Conservation (phyloP, 2,113 vertebrate species). For the Xiphias gladius region DNA sequence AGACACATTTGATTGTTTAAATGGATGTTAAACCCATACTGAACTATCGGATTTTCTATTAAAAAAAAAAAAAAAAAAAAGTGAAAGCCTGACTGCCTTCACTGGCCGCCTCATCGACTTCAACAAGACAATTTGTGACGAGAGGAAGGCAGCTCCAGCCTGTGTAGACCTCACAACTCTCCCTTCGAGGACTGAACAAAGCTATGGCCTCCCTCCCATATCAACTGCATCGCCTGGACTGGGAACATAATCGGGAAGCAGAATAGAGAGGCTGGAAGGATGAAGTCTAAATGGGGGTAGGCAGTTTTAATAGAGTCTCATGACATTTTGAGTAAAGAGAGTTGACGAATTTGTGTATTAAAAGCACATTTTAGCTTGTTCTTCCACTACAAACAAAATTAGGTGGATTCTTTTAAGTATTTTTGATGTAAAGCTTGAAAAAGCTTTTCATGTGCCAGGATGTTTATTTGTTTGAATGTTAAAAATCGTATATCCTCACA, state of each 20-base stretch:
- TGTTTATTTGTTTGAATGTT: constrained; percentile 18
- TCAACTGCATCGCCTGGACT: constrained; percentile 32
- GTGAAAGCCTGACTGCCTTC: constrained; percentile 1
- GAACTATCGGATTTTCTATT: neutral
- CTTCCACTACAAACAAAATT: constrained; percentile 4
- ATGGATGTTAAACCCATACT: neutral
- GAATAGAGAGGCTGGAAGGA: constrained; percentile 41
- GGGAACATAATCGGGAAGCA: constrained; percentile 49
- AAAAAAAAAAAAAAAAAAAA: neutral
- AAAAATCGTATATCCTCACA: neutral
- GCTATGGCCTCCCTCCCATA: constrained; percentile 42
- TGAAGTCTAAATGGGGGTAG: constrained; percentile 24
- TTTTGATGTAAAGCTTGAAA: constrained; percentile 10
- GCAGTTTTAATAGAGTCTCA: constrained; percentile 37
- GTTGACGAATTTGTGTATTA: constrained; percentile 40
- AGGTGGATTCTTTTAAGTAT: neutral
- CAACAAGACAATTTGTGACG: constrained; percentile 39
- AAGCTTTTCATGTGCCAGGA: neutral
- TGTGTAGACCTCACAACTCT: constrained; percentile 22
- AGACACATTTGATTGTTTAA: constrained; percentile 16
- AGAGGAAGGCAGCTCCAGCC: constrained; percentile 30
- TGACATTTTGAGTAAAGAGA: constrained; percentile 41
- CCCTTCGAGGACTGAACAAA: constrained; percentile 52
- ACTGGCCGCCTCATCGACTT: constrained; percentile 27
- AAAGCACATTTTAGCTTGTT: constrained; percentile 46